Percentiles rank a stretch among this genome's conserved stretches.
Conservation (phyloP, 1,140 invertebrate species). For the Papilio polytes region DNA sequence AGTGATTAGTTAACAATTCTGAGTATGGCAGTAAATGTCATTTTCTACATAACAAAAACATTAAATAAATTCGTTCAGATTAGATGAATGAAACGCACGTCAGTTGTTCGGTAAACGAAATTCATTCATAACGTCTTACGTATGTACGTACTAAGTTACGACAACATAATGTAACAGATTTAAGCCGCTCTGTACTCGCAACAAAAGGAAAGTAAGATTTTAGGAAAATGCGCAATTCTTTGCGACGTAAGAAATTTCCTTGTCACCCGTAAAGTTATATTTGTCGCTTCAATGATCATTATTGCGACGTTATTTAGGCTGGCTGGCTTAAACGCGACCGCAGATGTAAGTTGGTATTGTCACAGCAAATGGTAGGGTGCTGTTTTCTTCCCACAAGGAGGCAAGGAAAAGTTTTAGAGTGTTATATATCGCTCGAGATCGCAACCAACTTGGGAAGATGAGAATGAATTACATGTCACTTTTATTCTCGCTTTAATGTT, state of each 20-base stretch:
- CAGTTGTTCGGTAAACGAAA: not conserved
- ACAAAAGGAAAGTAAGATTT: slow-evolving; percentile 60
- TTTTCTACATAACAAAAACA: not conserved
- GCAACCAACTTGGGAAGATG: slow-evolving; percentile 40
- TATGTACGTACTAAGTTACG: slow-evolving; percentile 37
- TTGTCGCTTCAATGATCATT: slow-evolving; percentile 45
- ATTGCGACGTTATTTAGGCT: slow-evolving; percentile 47
- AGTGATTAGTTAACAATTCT: too few relatives aligned
- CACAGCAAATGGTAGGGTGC: slow-evolving; percentile 67
- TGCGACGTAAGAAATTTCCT: slow-evolving; percentile 61
- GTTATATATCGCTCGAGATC: slow-evolving; percentile 65
- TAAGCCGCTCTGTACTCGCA: slow-evolving; percentile 23
- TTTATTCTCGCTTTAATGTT: slow-evolving; percentile 40
- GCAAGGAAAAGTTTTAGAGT: slow-evolving; percentile 61
- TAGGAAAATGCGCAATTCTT: slow-evolving; percentile 74
- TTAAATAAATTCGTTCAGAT: not conserved
- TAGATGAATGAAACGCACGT: not conserved
- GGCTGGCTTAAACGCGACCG: slow-evolving; percentile 27
- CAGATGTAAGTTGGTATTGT: slow-evolving; percentile 48
- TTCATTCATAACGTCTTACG: slow-evolving; percentile 30
- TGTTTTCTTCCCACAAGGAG: slow-evolving; percentile 58
- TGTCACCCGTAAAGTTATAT: slow-evolving; percentile 45
- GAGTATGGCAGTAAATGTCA: not conserved
- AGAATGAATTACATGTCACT: slow-evolving; percentile 44
- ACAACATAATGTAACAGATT: slow-evolving; percentile 45